phyloP scores from a whole-genome alignment of 2,113 vertebrate genomes.

The Cranoglanis bouderius region DNA sequence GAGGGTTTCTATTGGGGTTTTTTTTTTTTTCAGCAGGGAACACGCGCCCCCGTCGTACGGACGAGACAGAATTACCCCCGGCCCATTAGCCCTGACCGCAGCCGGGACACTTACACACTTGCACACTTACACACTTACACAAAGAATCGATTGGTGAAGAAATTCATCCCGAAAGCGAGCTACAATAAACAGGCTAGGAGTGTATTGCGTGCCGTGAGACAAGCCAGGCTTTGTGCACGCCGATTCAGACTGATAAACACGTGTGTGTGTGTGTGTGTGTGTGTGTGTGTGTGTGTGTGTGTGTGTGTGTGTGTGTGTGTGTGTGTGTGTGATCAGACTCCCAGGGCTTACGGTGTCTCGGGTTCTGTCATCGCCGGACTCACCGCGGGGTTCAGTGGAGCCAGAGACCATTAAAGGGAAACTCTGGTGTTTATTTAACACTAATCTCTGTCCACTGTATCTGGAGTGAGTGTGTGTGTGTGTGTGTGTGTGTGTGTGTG shows the following conservation, averaged over 20 bases:
- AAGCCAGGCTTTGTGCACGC: slow-evolving; percentile 34
- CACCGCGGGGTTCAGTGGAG: background rate
- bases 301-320: no score
- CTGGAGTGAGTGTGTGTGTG: background rate
- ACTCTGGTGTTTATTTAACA: background rate
- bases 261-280: background rate
- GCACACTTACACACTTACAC: background rate
- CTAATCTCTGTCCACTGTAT: background rate
- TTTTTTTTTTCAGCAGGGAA: no score
- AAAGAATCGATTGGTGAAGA: background rate
- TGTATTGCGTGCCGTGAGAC: background rate
- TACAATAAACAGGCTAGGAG: background rate
- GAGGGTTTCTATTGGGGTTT: no score
- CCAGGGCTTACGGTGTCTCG: slow-evolving; percentile 10
- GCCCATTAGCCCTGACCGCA: background rate
- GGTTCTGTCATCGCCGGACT: background rate
- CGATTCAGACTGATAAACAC: slow-evolving; percentile 31
- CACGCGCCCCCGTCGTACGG: background rate
- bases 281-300: no score
- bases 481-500: background rate
- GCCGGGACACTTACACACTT: background rate
- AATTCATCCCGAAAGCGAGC: background rate
- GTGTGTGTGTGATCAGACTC: background rate
- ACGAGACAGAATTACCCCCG: background rate
- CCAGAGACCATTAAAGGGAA: background rate